Percentiles rank a stretch among this genome's conserved stretches.
phyloP scores from a whole-genome alignment of 2,888 invertebrate genomes.

The Emmelina monodactyla region DNA sequence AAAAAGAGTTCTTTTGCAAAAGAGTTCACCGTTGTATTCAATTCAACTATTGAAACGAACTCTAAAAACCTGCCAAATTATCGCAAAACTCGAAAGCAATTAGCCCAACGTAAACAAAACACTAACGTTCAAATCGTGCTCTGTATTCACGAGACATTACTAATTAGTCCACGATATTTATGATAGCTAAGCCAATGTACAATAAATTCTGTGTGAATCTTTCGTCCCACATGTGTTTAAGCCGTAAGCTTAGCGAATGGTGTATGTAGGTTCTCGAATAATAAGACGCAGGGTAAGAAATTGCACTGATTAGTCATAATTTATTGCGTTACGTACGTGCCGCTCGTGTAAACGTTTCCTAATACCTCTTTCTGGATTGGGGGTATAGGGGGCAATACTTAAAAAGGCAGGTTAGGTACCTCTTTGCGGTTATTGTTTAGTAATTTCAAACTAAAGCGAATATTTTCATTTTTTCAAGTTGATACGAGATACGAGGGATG shows the following conservation, averaged over 20 bases:
- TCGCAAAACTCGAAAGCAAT: too few relatives aligned
- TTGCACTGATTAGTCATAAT: slow-evolving; percentile 66
- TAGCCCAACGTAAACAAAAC: too few relatives aligned
- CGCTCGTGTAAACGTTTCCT: slow-evolving; percentile 62
- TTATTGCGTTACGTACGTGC: slow-evolving; percentile 66
- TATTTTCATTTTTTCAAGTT: too few relatives aligned
- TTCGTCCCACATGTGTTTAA: slow-evolving; percentile 64
- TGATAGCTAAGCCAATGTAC: slow-evolving; percentile 64
- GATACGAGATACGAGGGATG: too few relatives aligned
- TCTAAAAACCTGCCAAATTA: too few relatives aligned
- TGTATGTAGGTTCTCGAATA: slow-evolving; percentile 62
- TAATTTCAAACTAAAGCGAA: too few relatives aligned
- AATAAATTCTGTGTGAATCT: slow-evolving; percentile 61
- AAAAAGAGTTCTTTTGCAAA: too few relatives aligned
- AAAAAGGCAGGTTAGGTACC: neutral
- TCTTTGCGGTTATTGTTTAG: too few relatives aligned
- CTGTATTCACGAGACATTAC: slow-evolving; percentile 29
- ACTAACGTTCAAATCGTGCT: too few relatives aligned
- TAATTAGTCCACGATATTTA: slow-evolving; percentile 63
- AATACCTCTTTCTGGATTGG: slow-evolving; percentile 40
- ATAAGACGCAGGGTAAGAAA: slow-evolving; percentile 64
- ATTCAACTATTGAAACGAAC: too few relatives aligned
- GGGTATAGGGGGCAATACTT: slow-evolving; percentile 11
- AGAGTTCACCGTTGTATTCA: too few relatives aligned
- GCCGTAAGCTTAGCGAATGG: slow-evolving; percentile 59